Evolutionary conservation across 2,797 vertebrate species (phyloP), one percentile per base, ranked within the genome.

Genomic region (Lagocephalus sceleratus): DNA sequence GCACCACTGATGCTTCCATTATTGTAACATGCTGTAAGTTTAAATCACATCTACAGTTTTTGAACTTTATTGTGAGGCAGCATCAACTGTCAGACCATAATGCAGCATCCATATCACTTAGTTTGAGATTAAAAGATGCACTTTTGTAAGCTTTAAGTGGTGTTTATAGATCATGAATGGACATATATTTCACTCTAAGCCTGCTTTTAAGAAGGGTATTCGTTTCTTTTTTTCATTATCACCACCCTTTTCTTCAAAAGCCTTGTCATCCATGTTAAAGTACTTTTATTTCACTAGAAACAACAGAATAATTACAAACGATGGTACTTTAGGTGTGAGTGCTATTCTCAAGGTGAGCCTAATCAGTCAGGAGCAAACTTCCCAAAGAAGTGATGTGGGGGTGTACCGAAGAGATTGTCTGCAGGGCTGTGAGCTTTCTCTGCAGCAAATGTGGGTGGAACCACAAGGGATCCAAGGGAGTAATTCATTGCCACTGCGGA

Each of bases 401-500:
- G 48, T 22, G 11, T 11, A 17, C 54, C 15, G 44, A 41, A 51
- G 49, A 35, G 46, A 41, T 5, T 25, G 66, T 63, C 76, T 78
- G 77, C 79, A 80, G 68, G 63, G 69, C 75, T 66, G 63, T 15
- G 7, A 57, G 64, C 19, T 60, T 55, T 65, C 81, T 79, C 79
- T 77, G 67, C 65, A 78, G 58, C 56, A 74, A 55, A 65, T 69
- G 56, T 54, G 76, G 77, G 63, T 57, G 74, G 66, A 55, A 68
- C 63, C 82, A 82, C 72, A 40, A 65, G 82, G 74, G 75, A 83
- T 72, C 73, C 57, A 38, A 61, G 44, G 42, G 22, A 61, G 78
- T 83, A 79, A 88, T 84, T 85, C 75, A 86, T 83, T 54, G 65
- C 77, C 85, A 76, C 79, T 85, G 84, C 83, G 79, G 82, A 88